phyloP scores from a whole-genome alignment of 2,797 vertebrate genomes.

The Molossus alvarezi region DNA sequence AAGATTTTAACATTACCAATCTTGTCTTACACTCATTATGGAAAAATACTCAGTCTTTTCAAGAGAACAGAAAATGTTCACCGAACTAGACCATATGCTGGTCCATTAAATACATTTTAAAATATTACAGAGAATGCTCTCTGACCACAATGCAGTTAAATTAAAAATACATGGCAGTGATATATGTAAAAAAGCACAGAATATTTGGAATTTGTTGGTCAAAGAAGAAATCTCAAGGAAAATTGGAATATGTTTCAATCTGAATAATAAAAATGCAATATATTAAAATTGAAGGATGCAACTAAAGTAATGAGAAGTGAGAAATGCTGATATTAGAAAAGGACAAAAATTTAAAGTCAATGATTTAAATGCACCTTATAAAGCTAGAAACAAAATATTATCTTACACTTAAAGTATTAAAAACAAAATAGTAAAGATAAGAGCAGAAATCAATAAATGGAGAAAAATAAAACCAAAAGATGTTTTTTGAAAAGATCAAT shows the following conservation, averaged over 20 bases:
- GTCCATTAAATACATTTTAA: background rate
- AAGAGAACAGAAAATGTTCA: background rate
- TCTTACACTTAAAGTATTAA: background rate
- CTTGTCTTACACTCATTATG: background rate
- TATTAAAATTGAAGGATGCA: background rate
- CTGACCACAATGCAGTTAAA: background rate
- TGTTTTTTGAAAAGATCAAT: background rate
- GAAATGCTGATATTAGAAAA: background rate
- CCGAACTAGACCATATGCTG: background rate
- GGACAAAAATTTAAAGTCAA: background rate
- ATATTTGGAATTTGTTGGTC: background rate
- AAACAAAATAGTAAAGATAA: background rate
- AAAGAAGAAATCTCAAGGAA: background rate
- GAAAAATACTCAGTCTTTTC: background rate
- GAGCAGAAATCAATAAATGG: background rate
- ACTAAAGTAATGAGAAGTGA: background rate
- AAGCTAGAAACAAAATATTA: background rate
- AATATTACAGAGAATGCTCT: background rate
- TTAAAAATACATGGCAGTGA: conserved; percentile 24
- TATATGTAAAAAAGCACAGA: background rate
- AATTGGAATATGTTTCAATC: background rate
- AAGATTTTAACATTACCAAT: background rate
- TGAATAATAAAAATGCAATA: background rate
- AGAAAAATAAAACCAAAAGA: conserved; percentile 7
- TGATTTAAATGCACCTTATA: background rate